phyloP scores from a whole-genome alignment of 1,140 invertebrate genomes.

The Brachionus calyciflorus region DNA sequence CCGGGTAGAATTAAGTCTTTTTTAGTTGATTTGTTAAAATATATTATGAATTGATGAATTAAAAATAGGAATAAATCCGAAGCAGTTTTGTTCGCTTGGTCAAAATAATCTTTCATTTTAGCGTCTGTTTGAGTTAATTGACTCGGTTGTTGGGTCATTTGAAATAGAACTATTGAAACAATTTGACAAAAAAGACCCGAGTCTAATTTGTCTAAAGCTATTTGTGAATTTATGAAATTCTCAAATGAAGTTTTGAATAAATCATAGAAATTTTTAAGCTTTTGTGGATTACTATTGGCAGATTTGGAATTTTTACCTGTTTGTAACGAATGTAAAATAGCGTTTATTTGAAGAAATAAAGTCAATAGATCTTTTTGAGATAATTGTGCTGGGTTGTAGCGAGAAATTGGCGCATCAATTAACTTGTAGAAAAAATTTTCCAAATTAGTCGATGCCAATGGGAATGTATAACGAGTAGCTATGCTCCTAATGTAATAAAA shows the following conservation, averaged over 20 bases:
- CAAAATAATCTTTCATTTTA: conserved; percentile 23
- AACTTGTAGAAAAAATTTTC: conserved; percentile 42
- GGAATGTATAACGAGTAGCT: conserved; percentile 10
- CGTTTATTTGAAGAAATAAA: conserved; percentile 27
- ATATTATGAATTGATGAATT: background rate
- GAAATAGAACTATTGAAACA: conserved; percentile 8
- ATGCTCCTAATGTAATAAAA: conserved; percentile 45
- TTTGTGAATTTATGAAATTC: background rate
- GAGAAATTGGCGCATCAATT: conserved; percentile 9
- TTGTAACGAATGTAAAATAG: background rate
- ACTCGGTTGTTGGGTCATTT: background rate
- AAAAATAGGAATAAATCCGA: conserved; percentile 17
- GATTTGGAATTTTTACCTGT: conserved; percentile 28
- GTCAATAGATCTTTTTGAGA: conserved; percentile 32
- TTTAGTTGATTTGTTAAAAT: background rate
- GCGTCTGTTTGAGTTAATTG: background rate
- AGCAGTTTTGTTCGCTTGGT: background rate
- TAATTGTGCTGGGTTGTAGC: conserved; percentile 11
- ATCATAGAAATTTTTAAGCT: conserved; percentile 7
- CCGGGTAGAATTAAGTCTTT: conserved; percentile 6
- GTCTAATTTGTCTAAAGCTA: conserved; percentile 2
- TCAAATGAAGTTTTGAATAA: conserved; percentile 2
- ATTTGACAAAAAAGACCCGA: background rate
- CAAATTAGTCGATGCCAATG: conserved; percentile 39
- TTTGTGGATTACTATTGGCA: background rate